Conservation (phyloP, 2,797 vertebrate species). For the Clarias platycephalus region DNA sequence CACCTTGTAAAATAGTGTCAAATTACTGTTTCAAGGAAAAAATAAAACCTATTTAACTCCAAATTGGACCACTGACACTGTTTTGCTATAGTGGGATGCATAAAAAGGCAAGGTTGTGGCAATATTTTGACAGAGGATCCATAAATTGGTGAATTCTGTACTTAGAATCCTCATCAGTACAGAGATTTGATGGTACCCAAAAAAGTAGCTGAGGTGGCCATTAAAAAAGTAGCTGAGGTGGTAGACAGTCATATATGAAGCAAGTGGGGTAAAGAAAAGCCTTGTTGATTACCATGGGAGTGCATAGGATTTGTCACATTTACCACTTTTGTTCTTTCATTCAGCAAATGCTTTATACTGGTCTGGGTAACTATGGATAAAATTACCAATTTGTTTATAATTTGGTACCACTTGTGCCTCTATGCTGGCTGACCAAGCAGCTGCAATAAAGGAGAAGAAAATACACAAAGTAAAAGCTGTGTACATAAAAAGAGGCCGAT, state of each 20-base stretch:
- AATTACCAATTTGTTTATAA: background rate
- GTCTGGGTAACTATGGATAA: background rate
- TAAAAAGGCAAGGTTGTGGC: slow-evolving; percentile 18
- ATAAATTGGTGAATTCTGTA: slow-evolving; percentile 53
- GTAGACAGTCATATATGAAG: background rate
- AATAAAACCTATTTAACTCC: background rate
- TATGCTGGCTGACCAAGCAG: slow-evolving; percentile 77
- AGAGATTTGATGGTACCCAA: background rate
- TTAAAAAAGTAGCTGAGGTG: slow-evolving; percentile 13
- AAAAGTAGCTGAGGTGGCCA: background rate
- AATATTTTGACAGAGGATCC: slow-evolving; percentile 43
- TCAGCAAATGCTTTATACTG: background rate
- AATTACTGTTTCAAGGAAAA: background rate
- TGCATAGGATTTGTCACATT: background rate
- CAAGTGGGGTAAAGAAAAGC: background rate
- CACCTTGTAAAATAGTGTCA: background rate
- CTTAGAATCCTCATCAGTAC: background rate
- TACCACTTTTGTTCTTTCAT: background rate
- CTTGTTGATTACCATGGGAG: background rate
- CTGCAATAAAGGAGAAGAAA: slow-evolving; percentile 81
- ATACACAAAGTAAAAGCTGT: slow-evolving; percentile 78
- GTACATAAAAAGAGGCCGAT: slow-evolving; percentile 75
- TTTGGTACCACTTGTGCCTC: slow-evolving; percentile 26
- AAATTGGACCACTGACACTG: background rate
- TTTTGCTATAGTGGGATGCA: background rate